Conservation (phyloP, 2,888 invertebrate species). For the Oasisia sp. region DNA sequence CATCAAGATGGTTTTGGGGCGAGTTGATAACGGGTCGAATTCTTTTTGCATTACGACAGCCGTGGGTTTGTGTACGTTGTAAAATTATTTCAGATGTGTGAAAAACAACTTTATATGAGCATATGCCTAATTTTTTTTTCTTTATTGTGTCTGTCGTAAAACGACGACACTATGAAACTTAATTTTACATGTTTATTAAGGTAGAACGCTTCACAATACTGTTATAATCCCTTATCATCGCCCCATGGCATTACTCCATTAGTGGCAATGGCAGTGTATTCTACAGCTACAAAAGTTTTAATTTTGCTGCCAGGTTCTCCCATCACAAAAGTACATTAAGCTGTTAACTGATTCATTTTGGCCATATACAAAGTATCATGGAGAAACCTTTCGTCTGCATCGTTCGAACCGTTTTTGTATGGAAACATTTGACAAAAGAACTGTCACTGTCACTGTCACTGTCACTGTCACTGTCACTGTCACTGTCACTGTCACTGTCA, state of each 20-base stretch:
- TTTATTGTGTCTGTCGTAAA: not conserved
- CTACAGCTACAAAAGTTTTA: too few species aligned
- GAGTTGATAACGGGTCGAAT: not conserved
- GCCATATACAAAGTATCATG: too few species aligned
- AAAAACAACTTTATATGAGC: not conserved
- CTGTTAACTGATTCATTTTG: too few species aligned
- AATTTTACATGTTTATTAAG: not conserved
- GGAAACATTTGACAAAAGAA: too few species aligned
- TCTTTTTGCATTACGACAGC: not conserved
- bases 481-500: too few species aligned
- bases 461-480: too few species aligned
- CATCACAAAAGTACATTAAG: too few species aligned
- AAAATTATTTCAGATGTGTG: not conserved
- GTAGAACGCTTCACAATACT: not conserved
- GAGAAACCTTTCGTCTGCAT: too few species aligned
- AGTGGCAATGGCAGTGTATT: too few species aligned
- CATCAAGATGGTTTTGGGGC: not conserved
- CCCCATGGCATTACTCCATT: not conserved
- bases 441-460: too few species aligned
- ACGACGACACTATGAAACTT: not conserved
- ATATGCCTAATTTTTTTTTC: not conserved
- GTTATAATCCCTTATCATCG: not conserved
- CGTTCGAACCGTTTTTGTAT: too few species aligned
- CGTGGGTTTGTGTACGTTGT: not conserved
- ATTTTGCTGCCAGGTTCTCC: too few species aligned